These are phyloP conservation scores for Cephus pygmeus DNA, from an alignment of 2,888 invertebrate genomes.

Conservation along the genomic window DNA sequence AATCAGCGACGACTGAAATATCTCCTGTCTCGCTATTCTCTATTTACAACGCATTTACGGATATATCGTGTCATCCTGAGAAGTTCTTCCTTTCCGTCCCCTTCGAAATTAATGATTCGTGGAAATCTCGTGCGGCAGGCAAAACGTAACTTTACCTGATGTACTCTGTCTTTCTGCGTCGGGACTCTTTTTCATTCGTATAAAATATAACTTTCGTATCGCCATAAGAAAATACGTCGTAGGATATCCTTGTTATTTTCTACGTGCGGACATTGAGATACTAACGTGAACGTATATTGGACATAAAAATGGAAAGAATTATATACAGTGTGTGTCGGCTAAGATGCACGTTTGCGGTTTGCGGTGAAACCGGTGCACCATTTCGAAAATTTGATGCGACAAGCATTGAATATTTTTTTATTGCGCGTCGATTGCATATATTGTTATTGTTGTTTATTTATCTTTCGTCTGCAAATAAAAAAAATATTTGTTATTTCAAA, in stretches of 20 bases:
- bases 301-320: neutral
- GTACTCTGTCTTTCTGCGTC: neutral
- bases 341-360: too few relatives aligned
- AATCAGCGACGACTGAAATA: slow-evolving; percentile 31
- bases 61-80: neutral
- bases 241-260: neutral
- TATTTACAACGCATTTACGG: neutral
- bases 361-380: too few relatives aligned
- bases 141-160: neutral
- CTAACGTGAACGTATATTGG: neutral
- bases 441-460: too few relatives aligned
- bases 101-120: neutral
- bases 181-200: neutral
- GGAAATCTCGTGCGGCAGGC: neutral
- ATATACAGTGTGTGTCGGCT: too few relatives aligned
- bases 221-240: neutral
- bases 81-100: neutral
- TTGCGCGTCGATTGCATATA: too few relatives aligned
- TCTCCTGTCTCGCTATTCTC: slow-evolving; percentile 16
- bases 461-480: too few relatives aligned
- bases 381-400: too few relatives aligned
- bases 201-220: neutral
- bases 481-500: too few relatives aligned
- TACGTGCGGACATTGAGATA: neutral
- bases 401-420: too few relatives aligned